These are phyloP conservation scores for Neolamprologus fasciatus DNA, from an alignment of 2,113 vertebrate species.

Conservation along the genomic window DNA sequence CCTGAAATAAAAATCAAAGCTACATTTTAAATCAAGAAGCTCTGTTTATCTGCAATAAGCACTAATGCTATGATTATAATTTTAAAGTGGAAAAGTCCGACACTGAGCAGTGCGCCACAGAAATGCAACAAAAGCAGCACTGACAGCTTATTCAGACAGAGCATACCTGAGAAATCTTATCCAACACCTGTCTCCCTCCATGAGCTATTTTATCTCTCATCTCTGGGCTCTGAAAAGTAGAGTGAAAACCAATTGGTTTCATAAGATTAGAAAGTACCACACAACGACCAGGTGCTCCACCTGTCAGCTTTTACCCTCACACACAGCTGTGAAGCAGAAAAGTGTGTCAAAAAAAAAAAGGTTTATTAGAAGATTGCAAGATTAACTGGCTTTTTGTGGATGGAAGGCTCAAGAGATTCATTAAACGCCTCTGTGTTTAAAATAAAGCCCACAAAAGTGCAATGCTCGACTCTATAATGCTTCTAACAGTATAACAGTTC, in stretches of 20 bases:
- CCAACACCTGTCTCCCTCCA: constrained; percentile 1
- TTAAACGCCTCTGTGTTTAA: background rate
- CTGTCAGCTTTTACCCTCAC: background rate
- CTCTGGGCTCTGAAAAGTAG: background rate
- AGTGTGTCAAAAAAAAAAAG: background rate
- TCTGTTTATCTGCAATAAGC: background rate
- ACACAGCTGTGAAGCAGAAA: background rate
- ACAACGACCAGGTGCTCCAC: background rate
- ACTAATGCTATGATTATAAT: background rate
- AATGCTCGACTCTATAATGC: background rate
- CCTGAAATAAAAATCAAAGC: background rate
- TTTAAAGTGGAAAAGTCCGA: background rate
- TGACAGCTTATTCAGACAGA: constrained; percentile 18
- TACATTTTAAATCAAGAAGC: background rate
- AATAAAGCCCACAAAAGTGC: background rate
- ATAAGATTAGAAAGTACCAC: constrained; percentile 18
- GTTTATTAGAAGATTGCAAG: background rate
- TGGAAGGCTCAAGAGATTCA: background rate
- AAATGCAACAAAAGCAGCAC: background rate
- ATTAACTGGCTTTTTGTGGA: background rate
- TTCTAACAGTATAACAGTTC: background rate
- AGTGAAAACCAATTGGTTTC: constrained; percentile 27
- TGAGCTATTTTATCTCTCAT: constrained; percentile 42
- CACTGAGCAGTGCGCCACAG: background rate
- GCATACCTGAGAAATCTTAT: constrained; percentile 38